Conservation (phyloP, 2,888 invertebrate genomes). For the Erynnis tages region DNA sequence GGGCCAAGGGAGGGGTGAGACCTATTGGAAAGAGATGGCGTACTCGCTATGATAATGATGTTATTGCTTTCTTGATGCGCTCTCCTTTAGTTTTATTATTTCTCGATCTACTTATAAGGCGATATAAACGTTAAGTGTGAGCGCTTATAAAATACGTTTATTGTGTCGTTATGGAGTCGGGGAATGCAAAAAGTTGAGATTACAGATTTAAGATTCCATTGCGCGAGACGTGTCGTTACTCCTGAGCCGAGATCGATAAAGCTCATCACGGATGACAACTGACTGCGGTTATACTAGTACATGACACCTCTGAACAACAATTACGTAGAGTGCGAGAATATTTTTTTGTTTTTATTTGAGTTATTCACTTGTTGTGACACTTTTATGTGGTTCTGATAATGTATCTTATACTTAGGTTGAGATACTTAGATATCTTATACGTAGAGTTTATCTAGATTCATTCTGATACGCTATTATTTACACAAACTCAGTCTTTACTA, state of each 20-base stretch:
- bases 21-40: constrained; percentile 80
- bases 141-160: constrained; percentile 78
- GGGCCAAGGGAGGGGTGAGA: constrained; percentile 73
- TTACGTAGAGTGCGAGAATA: constrained; percentile 1
- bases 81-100: constrained; percentile 79
- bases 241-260: constrained; percentile 49
- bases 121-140: constrained; percentile 79
- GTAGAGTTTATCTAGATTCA: too few relatives aligned
- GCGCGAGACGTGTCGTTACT: constrained; percentile 53
- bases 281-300: constrained; percentile 43
- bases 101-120: constrained; percentile 80
- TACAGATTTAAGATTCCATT: constrained; percentile 67
- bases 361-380: neutral
- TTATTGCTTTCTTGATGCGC: constrained; percentile 80
- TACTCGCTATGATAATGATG: constrained; percentile 81
- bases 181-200: constrained; percentile 75
- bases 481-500: too few relatives aligned
- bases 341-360: constrained; percentile 14
- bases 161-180: constrained; percentile 67
- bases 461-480: too few relatives aligned
- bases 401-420: neutral
- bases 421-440: too few relatives aligned
- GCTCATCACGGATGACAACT: constrained; percentile 57
- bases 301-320: constrained; percentile 29
- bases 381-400: neutral